Base-by-base conservation (phyloP, 2,113 vertebrate genomes). In the Callospermophilus lateralis region DNA sequence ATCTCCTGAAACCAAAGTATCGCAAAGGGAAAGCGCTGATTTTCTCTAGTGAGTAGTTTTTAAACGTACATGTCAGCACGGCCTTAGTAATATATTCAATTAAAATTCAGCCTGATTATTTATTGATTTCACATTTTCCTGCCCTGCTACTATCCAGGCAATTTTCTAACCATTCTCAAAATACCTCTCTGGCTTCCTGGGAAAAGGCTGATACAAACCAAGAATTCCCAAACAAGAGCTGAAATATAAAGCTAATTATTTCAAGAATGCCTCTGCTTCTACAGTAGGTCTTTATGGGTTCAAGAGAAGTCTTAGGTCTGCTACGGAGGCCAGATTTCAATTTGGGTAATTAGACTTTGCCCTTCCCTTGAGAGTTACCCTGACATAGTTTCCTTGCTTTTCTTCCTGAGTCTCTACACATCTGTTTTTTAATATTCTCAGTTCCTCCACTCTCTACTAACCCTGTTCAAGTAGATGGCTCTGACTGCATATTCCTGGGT, bases 301-400 rank as follows among this genome's bases (percentile, higher is more conserved):
- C 97, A 97, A 94, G 90, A 93, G 91, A 96, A 93, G 87, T 96
- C 97, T 96, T 94, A 97, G 0, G 20, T 95, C 94, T 96, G 96
- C 95, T 98, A 93, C 93, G 95, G 95, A 95, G 96, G 98, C 96
- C 89, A 78, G 88, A 93, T 97, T 98, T 98, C 98, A 98, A 98
- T 97, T n/a, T 96, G 76, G 0, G 2, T 96, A 98, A 98, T 97
- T 98, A 97, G 98, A 98, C 98, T 98, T 91, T 97, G 96, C 96
- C 94, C 95, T 96, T 24, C 98, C 78, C 96, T 86, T 55, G 97
- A 96, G 97, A 96, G 42, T 87, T 94, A 88, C 63, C 70, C 97
- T 97, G 97, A 98, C 97, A 98, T 76, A 95, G 76, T 97, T 95
- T 96, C 83, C 88, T 42, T 89, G 94, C 97, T 97, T 84, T 95